Base-by-base conservation (phyloP, 2,797 vertebrate genomes). In the Danio albolineatus region DNA sequence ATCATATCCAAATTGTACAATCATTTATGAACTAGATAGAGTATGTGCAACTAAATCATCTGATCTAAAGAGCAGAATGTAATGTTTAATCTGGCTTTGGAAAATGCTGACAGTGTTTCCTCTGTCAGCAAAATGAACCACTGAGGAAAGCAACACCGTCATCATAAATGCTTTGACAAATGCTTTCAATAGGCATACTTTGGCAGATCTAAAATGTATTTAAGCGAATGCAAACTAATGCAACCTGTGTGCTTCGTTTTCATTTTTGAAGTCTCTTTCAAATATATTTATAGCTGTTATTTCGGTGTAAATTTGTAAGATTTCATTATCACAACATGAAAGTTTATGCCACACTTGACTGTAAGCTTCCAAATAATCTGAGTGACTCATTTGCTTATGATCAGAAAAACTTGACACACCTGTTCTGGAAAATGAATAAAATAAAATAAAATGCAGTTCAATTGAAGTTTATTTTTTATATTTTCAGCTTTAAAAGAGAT, bases 51-150 rank as follows among this genome's bases (percentile, higher is more conserved):
- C 46, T 75, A 73, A 79, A 77, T 57, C 72, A 81, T 67, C 74
- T 78, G 59, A 43, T 41, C 41, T 66, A 43, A 43, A 65, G 10
- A 79, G 53, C 56, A 83, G 44, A 65, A 69, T 46, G 56, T 70
- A 66, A 81, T 76, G 49, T 65, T 19, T 61, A 76, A 83, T 51
- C 38, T 39, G 28, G 72, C 39, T 73, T 61, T 73, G 39, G 59
- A 74, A 39, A 86, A 65, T 44, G 85, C 83, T 85, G 83, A 85
- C 76, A 73, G 56, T 21, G 43, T 38, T 71, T 81, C 78, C 73
- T 28, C 16, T 36, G 72, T 81, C 81, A 83, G 81, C 81, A 65
- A 28, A 70, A 78, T 41, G 19, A 39, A 73, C 17, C 8, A 78
- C 44, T 73, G 12, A 49, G 49, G 56, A 59, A 79, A 81, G 61